Conservation (phyloP, 2,888 invertebrate species). For the Pocota personata region DNA sequence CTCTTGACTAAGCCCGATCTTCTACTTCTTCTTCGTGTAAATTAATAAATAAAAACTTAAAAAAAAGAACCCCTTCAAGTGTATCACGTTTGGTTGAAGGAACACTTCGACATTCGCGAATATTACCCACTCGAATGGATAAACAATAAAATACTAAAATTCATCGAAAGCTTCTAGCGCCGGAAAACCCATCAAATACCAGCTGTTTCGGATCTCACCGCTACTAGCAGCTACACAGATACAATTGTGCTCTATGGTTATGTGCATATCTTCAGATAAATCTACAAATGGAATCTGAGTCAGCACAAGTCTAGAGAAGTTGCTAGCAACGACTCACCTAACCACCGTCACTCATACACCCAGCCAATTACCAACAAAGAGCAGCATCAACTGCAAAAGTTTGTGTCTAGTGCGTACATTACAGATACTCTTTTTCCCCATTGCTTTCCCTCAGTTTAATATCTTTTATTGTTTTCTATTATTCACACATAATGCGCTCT, state of each 20-base stretch:
- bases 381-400: constrained; percentile 36
- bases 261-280: constrained; percentile 53
- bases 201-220: constrained; percentile 65
- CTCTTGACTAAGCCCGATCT: not conserved
- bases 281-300: constrained; percentile 72
- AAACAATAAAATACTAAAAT: constrained; percentile 73
- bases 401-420: constrained; percentile 37
- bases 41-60: not conserved
- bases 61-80: constrained; percentile 27
- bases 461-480: constrained; percentile 32
- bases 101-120: constrained; percentile 59
- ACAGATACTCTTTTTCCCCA: constrained; percentile 5
- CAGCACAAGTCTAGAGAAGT: constrained; percentile 49
- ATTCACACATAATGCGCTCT: constrained; percentile 37
- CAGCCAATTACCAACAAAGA: constrained; percentile 27
- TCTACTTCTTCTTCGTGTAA: not conserved
- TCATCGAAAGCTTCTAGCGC: constrained; percentile 65
- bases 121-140: constrained; percentile 71
- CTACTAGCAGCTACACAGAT: not conserved
- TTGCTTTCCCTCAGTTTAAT: constrained; percentile 54
- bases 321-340: constrained; percentile 35
- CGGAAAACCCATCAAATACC: constrained; percentile 65
- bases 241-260: constrained; percentile 50
- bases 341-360: constrained; percentile 36
- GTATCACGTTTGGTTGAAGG: constrained; percentile 35